Evolutionary conservation across 2,888 invertebrate species (phyloP), one percentile per base, ranked within the genome.

Genomic region (Drosophila stalkeri): DNA sequence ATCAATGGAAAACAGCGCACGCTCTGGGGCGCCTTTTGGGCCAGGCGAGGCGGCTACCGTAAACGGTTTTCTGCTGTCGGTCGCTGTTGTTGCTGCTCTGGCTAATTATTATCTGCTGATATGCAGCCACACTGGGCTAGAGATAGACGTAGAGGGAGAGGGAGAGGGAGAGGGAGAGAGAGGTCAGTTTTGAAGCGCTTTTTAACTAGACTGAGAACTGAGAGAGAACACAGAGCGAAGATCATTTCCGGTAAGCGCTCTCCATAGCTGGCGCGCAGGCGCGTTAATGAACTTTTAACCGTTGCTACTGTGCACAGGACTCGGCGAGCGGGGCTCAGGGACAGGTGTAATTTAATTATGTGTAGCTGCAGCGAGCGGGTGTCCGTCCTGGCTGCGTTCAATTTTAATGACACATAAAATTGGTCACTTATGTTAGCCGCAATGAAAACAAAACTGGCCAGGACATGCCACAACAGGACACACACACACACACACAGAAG

Each of bases 361-460:
- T 54, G 55, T 67, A 62, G 72, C 65, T 39, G 62, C 46, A 57
- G 47, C 41, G 47, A 57, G 64, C 37, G 65, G 55, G 59, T 57
- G 68, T 69, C 59, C 66, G 68, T 69, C 59, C 66, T 72, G 64
- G 72, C 67, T 67, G 84, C 80, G 89, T 89, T 82, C 83, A 83
- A 86, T 91, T 91, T 90, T 90, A 90, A 90, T 90, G 90, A 83
- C 87, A 90, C 90, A 90, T 91, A 83, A 89, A 89, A 91, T 89
- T 89, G 89, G 89, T 91, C 90, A 91, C 90, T 89, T 89, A 91
- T 82, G 89, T 78, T 77, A 64, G 77, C 77, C 80, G 71, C 89
- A 85, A 89, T 87, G 89, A 85, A 89, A 89, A 85, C 89, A 85
- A 85, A 89, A 85, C 85, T 87, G 85, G 73, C 82, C 89, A 82